These are phyloP conservation scores for Oreochromis spilurus DNA, from an alignment of 2,113 vertebrate genomes.

Conservation along the genomic window DNA sequence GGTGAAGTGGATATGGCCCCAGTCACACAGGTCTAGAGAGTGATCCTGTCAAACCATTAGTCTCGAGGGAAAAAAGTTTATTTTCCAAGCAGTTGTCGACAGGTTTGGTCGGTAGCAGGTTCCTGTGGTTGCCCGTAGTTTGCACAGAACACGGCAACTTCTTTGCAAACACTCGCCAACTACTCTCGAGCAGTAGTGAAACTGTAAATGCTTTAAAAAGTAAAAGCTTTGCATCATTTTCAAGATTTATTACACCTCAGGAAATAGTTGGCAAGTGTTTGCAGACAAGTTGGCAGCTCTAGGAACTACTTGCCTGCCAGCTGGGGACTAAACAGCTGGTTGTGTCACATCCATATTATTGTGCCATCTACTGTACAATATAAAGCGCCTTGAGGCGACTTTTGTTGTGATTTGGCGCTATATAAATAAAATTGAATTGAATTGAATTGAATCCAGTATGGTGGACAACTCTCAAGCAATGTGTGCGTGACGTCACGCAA, in stretches of 20 bases:
- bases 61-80: neutral
- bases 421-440: no score
- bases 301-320: neutral
- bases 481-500: fast-evolving
- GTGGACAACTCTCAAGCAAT: neutral
- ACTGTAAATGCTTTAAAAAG: neutral
- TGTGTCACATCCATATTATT: neutral
- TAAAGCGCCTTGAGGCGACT: no score
- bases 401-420: no score
- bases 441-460: neutral
- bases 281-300: neutral
- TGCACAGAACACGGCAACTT: neutral
- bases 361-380: no score
- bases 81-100: neutral
- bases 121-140: neutral
- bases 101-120: neutral
- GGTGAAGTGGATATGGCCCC: neutral
- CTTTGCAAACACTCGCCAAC: neutral
- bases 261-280: neutral
- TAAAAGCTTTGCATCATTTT: neutral
- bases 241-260: neutral
- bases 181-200: neutral
- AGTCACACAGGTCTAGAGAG: neutral
- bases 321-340: neutral
- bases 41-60: neutral